Percentiles rank a stretch among this genome's conserved stretches.
Conservation (phyloP, 2,888 invertebrate species). For the Eurytoma californica region DNA sequence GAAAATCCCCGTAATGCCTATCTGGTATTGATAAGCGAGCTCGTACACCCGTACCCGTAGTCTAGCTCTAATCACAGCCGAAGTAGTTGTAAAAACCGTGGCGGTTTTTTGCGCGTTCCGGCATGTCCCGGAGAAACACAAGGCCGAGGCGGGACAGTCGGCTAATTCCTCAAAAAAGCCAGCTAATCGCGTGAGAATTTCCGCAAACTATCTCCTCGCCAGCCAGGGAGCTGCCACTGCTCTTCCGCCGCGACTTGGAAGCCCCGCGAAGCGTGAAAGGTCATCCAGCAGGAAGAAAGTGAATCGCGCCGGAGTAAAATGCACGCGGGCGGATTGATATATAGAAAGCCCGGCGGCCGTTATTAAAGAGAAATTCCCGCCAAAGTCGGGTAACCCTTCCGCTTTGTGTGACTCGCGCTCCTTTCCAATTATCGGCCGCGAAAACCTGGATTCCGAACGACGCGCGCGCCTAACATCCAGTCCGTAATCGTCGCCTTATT, state of each 20-base stretch:
- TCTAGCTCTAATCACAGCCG: too few species aligned
- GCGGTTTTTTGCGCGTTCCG: neutral
- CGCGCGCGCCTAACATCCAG: neutral
- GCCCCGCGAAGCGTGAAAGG: constrained; percentile 56
- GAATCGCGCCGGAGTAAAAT: constrained; percentile 42
- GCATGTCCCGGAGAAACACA: constrained; percentile 5
- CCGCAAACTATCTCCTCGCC: constrained; percentile 37
- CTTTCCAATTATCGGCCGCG: neutral
- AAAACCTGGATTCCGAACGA: neutral
- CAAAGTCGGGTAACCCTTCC: constrained; percentile 25
- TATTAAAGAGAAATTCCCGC: constrained; percentile 41
- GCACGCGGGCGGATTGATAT: constrained; percentile 7
- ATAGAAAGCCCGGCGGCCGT: constrained; percentile 23
- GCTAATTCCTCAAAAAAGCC: constrained; percentile 9
- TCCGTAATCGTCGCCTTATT: neutral
- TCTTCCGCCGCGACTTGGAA: too few species aligned
- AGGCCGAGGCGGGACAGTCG: neutral
- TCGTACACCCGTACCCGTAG: too few species aligned
- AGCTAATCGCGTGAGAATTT: constrained; percentile 18
- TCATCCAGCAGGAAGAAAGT: constrained; percentile 57
- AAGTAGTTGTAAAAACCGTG: too few species aligned
- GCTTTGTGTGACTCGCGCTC: neutral
- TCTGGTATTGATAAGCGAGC: too few species aligned
- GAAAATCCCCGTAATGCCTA: too few species aligned
- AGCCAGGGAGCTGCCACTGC: neutral